Percentiles rank a stretch among this genome's conserved stretches.
These are phyloP conservation scores for Montipora sp. DNA, from an alignment of 64 coral and sea anemone genomes.

Conservation along the genomic window DNA sequence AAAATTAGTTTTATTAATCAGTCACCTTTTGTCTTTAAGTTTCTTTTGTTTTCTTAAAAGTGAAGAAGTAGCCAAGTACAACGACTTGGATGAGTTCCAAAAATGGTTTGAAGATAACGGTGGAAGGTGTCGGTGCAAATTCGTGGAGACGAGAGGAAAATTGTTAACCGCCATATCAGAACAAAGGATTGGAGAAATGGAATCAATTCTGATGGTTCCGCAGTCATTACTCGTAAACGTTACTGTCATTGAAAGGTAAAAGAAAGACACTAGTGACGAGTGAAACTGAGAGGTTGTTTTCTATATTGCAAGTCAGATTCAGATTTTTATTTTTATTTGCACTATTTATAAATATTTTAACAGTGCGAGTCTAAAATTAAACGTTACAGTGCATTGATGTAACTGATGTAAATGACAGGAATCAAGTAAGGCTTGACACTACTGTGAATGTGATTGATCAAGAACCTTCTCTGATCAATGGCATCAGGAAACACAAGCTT, in stretches of 20 bases:
- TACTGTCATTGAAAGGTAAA: conserved; percentile 54
- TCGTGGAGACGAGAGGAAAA: not conserved
- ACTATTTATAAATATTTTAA: no score
- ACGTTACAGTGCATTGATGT: no score
- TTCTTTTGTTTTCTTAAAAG: conserved; percentile 33
- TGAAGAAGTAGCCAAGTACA: not conserved
- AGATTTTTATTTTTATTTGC: no score
- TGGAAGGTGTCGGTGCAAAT: conserved; percentile 59
- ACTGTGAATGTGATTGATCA: no score
- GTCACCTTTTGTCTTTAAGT: not conserved
- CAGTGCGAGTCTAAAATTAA: no score
- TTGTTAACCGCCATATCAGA: conserved; percentile 37
- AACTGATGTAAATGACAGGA: no score
- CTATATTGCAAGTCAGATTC: no score
- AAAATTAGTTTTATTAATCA: not conserved
- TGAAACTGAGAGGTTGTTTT: not conserved
- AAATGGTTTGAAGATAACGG: conserved; percentile 64
- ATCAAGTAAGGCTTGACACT: no score
- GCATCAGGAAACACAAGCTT: no score
- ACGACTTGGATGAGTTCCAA: conserved; percentile 32
- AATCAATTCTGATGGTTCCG: conserved; percentile 62
- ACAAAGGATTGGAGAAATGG: conserved; percentile 48
- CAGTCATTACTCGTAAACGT: conserved; percentile 54
- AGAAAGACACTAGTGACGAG: not conserved
- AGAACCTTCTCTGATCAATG: no score